Evolutionary conservation across 2,888 invertebrate genomes (phyloP).

Genomic region (Caenorhabditis sinica): DNA sequence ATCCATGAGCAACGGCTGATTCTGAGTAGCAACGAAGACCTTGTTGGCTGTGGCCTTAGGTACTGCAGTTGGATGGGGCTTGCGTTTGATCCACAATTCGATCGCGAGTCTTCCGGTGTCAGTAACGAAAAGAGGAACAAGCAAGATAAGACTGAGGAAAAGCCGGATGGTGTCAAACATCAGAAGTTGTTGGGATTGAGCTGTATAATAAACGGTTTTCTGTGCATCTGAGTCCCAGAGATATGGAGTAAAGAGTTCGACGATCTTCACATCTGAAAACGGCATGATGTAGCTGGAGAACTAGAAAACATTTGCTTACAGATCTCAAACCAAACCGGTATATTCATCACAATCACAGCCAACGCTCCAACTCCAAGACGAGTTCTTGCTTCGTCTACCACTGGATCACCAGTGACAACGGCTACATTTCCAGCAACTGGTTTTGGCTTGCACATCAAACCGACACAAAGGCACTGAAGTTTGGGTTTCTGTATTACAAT

Average conservation of each 20-base stretch:
- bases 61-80: slow-evolving; percentile 37
- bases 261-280: slow-evolving; percentile 48
- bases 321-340: slow-evolving; percentile 54
- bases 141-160: slow-evolving; percentile 48
- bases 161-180: slow-evolving; percentile 48
- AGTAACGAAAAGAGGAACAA: slow-evolving; percentile 41
- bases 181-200: slow-evolving; percentile 46
- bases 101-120: slow-evolving; percentile 40
- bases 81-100: slow-evolving; percentile 21
- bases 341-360: slow-evolving; percentile 51
- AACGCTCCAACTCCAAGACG: slow-evolving; percentile 36
- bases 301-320: slow-evolving; percentile 31
- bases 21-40: slow-evolving; percentile 55
- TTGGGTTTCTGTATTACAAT: neutral
- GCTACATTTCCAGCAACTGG: slow-evolving; percentile 5
- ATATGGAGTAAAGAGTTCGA: slow-evolving; percentile 61
- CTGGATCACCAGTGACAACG: slow-evolving; percentile 49
- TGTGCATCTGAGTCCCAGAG: slow-evolving; percentile 50
- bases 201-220: slow-evolving; percentile 41
- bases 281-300: neutral
- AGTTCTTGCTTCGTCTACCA: slow-evolving; percentile 46
- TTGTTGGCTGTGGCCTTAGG: slow-evolving; percentile 34
- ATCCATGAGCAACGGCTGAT: slow-evolving; percentile 51
- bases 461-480: slow-evolving; percentile 50
- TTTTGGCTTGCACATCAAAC: slow-evolving; percentile 21